phyloP scores from a whole-genome alignment of 2,888 invertebrate species.

The Antheraea yamamai region DNA sequence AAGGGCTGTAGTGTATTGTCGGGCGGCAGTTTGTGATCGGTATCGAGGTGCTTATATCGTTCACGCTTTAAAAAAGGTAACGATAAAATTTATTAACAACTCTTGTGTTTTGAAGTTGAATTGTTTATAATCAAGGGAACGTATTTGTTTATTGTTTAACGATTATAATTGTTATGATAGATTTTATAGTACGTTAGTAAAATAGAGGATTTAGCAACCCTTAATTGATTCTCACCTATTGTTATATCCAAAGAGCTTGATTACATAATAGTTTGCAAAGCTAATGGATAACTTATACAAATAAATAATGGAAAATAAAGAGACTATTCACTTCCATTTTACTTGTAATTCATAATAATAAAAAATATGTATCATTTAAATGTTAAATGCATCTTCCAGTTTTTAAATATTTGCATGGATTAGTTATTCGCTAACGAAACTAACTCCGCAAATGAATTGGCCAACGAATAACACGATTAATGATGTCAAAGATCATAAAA shows the following conservation, averaged over 20 bases:
- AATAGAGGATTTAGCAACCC: not conserved
- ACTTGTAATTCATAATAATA: not conserved
- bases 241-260: not conserved
- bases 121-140: slow-evolving; percentile 42
- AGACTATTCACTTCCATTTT: not conserved
- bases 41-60: slow-evolving; percentile 72
- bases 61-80: slow-evolving; percentile 65
- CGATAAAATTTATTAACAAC: slow-evolving; percentile 66
- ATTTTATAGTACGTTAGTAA: not conserved
- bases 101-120: slow-evolving; percentile 48
- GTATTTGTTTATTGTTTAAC: slow-evolving; percentile 20
- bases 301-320: not conserved
- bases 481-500: slow-evolving; percentile 42
- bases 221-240: not conserved
- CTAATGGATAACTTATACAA: not conserved
- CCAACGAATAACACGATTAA: slow-evolving; percentile 39
- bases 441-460: slow-evolving; percentile 45
- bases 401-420: slow-evolving; percentile 26
- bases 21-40: slow-evolving; percentile 71
- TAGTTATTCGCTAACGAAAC: slow-evolving; percentile 40
- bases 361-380: not conserved
- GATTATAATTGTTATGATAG: slow-evolving; percentile 17
- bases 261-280: not conserved
- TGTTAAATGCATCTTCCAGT: not conserved
- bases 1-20: slow-evolving; percentile 80